Base-by-base conservation (phyloP, 2,797 vertebrate species). In the Thunnus albacares region DNA sequence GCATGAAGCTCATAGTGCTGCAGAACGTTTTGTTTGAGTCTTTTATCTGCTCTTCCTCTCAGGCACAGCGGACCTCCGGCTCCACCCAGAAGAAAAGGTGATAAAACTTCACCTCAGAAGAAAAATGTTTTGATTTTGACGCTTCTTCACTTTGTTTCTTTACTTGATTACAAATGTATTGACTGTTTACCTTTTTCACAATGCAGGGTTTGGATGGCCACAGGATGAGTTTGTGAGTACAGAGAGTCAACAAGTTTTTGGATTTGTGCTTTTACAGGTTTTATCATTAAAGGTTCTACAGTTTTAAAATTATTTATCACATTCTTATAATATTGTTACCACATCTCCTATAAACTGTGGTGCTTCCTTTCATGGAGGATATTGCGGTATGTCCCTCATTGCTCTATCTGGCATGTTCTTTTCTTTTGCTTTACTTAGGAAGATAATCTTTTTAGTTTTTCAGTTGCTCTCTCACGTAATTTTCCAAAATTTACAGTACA, bases 221-320 rank as follows among this genome's bases (percentile, higher is more conserved):
- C 90, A 90, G 18, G 94, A 92, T 45, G 95, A 95, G 55, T 94
- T 94, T 93, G 95, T 96, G 87, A 96, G 95, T 94, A 26, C 20
- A 49, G 51, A 56, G 60, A 71, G 5, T 69, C 3, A 35, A 26
- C 38, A 73, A n/a, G 4, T 57, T 24, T n/a, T 33, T 69, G 11
- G 3, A 33, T 69, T 28, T 57, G 5, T 38, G n/a, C 2, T 51
- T 51, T 49, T 17, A 12, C 13, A 28, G 13, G 10, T 56, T 73
- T 64, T 33, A 45, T 41, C 24, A 20, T 38, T 38, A 20, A 52
- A 74, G 4, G 17, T 61, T 18, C 1, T 58, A 15, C 28, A 41
- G 59, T 18, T 68, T n/a, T 47, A 7, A 55, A 57, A 3, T 57
- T 28, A 11, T 55, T 26, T 6, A 28, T 20, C 12, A 9, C 18